A percentile compares a stretch with the other conserved stretches of the same genome.
Conservation (phyloP, 2,888 invertebrate genomes). For the Nephrotoma appendiculata region DNA sequence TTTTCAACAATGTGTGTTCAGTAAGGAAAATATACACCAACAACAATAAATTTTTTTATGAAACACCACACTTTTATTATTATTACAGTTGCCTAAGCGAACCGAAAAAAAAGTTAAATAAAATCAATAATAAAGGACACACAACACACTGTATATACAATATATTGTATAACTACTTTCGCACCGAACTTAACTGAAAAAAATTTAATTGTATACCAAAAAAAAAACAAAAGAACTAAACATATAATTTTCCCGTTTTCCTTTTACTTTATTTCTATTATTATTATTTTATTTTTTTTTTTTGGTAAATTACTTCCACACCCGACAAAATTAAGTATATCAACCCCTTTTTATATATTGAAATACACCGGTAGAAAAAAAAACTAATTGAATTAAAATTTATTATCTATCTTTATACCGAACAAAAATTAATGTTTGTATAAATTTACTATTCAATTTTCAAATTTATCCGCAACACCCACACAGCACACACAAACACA, state of each 20-base stretch:
- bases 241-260: not conserved
- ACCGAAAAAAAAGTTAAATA: not conserved
- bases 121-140: not conserved
- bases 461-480: not conserved
- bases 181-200: not conserved
- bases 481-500: not conserved
- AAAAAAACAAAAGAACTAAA: not conserved
- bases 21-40: not conserved
- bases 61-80: not conserved
- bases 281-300: not conserved
- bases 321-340: not conserved
- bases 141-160: not conserved
- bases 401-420: not conserved
- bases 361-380: not conserved
- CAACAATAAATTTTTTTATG: not conserved
- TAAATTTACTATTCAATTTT: not conserved
- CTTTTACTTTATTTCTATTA: not conserved
- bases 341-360: not conserved
- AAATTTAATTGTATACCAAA: not conserved
- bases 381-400: not conserved
- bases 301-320: not conserved
- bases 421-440: not conserved
- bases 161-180: too few species aligned
- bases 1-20: not conserved
- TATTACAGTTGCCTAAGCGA: not conserved